Evolutionary conservation across 2,888 invertebrate genomes (phyloP).

Genomic region (Lasius fuliginosus): DNA sequence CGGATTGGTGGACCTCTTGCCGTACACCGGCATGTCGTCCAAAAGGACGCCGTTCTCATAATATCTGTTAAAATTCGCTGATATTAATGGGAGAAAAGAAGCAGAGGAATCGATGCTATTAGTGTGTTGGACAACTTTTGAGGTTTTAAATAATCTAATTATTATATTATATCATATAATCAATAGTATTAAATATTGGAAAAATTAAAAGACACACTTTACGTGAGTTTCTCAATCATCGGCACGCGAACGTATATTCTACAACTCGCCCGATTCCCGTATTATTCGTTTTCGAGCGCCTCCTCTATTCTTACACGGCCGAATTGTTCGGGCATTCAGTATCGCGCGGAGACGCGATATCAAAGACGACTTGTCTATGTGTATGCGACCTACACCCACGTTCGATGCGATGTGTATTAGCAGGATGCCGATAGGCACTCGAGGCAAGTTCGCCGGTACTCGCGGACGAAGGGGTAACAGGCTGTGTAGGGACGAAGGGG

Average conservation of each 20-base stretch:
- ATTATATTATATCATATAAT: neutral
- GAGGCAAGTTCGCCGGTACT: constrained; percentile 79
- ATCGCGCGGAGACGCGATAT: constrained; percentile 15
- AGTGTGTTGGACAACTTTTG: neutral
- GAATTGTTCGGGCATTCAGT: constrained; percentile 34
- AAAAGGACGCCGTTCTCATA: constrained; percentile 82
- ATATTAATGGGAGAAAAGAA: neutral
- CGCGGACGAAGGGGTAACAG: constrained; percentile 68
- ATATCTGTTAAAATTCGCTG: constrained; percentile 75
- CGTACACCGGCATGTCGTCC: constrained; percentile 82
- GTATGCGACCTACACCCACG: constrained; percentile 40
- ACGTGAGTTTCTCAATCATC: no score
- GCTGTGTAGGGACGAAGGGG: constrained; percentile 63
- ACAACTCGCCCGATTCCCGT: neutral
- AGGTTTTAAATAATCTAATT: neutral
- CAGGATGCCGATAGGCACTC: constrained; percentile 81
- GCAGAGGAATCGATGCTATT: neutral
- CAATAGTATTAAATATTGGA: neutral
- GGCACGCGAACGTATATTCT: neutral
- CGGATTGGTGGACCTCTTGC: constrained; percentile 78
- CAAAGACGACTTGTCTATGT: constrained; percentile 39
- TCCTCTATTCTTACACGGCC: constrained; percentile 29
- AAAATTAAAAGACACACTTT: neutral
- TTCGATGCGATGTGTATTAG: constrained; percentile 73
- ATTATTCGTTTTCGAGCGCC: neutral